These are phyloP conservation scores for Chionomys nivalis DNA, from an alignment of 2,113 vertebrate genomes.

Conservation along the genomic window DNA sequence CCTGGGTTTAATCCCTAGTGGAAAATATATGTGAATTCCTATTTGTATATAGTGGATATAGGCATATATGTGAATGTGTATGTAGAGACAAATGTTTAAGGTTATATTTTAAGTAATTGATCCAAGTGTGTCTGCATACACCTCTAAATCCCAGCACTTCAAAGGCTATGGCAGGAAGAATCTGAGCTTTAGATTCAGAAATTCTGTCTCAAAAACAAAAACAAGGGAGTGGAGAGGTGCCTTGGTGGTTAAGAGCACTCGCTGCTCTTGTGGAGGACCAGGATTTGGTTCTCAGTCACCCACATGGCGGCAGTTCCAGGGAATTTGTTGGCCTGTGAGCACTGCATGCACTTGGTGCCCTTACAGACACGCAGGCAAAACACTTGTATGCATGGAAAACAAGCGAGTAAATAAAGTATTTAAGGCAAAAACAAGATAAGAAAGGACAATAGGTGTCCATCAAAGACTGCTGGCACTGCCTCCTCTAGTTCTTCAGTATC, in stretches of 20 bases:
- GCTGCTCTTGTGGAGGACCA: not conserved
- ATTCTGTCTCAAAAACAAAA: not conserved
- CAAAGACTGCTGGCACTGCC: not conserved
- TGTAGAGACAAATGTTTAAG: too few species aligned
- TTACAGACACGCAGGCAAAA: not conserved
- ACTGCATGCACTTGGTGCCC: not conserved
- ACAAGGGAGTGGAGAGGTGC: not conserved
- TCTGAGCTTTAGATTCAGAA: not conserved
- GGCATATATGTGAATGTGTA: not conserved
- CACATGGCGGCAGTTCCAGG: not conserved
- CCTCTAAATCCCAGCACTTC: not conserved
- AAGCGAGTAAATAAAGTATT: not conserved
- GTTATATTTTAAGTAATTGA: not conserved
- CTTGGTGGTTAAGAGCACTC: not conserved
- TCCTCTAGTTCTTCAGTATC: not conserved
- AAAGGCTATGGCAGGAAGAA: not conserved
- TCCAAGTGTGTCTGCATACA: not conserved
- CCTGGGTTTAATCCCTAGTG: not conserved
- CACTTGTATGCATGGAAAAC: too few species aligned
- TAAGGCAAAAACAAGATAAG: not conserved
- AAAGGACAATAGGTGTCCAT: rapidly evolving
- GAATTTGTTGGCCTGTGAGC: too few species aligned
- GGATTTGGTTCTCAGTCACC: too few species aligned
- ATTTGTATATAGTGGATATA: not conserved
- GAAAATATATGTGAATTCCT: not conserved